Percentiles rank a stretch among this genome's conserved stretches.
Conservation (phyloP, 2,888 invertebrate species). For the Limnephilus auricula region DNA sequence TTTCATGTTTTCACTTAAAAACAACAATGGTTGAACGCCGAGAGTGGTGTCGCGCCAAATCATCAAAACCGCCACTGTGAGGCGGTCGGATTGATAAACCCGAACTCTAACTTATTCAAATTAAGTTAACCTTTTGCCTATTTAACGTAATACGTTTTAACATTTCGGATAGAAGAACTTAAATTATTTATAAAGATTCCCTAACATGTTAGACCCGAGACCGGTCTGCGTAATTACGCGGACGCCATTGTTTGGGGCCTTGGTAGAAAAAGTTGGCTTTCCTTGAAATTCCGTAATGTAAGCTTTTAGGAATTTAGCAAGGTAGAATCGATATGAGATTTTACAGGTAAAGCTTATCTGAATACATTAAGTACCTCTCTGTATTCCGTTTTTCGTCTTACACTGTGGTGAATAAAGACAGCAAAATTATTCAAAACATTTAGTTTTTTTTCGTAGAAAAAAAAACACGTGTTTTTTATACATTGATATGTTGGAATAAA, state of each 20-base stretch:
- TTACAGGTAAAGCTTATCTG: not conserved
- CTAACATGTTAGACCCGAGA: not conserved
- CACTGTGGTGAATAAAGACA: not conserved
- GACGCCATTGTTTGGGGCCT: not conserved
- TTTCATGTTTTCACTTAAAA: too few species aligned
- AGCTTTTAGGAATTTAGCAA: not conserved
- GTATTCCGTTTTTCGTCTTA: not conserved
- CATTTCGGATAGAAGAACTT: not conserved
- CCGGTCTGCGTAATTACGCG: not conserved
- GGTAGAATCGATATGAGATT: not conserved
- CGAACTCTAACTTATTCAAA: not conserved
- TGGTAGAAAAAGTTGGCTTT: not conserved
- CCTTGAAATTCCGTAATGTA: not conserved
- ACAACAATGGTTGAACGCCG: too few species aligned
- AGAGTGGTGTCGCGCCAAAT: too few species aligned
- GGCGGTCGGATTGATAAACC: not conserved
- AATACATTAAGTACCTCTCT: not conserved
- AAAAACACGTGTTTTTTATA: not conserved
- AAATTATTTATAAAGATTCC: not conserved
- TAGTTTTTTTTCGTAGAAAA: not conserved
- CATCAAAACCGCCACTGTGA: too few species aligned
- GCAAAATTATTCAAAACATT: not conserved
- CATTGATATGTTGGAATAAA: not conserved
- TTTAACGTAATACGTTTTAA: not conserved
- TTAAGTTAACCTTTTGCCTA: not conserved